Conservation (phyloP, 2,797 vertebrate genomes). For the Brachymystax lenok region DNA sequence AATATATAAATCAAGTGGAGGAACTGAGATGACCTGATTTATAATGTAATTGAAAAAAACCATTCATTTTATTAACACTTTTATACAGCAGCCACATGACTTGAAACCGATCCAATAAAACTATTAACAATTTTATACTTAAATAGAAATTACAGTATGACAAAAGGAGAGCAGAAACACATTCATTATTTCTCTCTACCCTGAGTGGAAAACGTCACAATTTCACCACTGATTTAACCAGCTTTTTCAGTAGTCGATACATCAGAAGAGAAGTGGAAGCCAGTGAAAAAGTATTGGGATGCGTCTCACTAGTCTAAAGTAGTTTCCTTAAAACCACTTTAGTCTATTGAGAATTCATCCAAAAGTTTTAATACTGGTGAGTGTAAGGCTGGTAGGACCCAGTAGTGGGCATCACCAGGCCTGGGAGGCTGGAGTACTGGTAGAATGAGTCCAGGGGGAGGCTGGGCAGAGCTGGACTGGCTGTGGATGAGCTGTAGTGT, state of each 20-base stretch:
- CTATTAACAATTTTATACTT: conserved; percentile 8
- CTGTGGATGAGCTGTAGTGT: conserved; percentile 54
- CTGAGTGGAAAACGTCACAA: conserved; percentile 31
- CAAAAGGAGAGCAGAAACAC: conserved; percentile 20
- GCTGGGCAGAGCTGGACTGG: conserved; percentile 28
- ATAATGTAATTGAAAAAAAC: not conserved
- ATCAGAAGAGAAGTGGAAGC: not conserved
- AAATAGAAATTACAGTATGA: too few species aligned
- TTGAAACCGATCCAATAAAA: conserved; percentile 39
- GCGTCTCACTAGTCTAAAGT: not conserved
- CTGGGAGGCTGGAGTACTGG: conserved; percentile 66
- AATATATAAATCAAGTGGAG: not conserved
- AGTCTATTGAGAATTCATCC: not conserved
- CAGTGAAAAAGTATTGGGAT: not conserved
- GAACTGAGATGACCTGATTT: not conserved
- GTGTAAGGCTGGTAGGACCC: conserved; percentile 53
- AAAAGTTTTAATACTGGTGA: conserved; percentile 63
- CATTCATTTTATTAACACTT: not conserved
- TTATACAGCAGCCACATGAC: conserved; percentile 10
- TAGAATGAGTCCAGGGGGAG: conserved; percentile 66
- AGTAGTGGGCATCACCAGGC: conserved; percentile 60
- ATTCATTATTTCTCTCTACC: conserved; percentile 69
- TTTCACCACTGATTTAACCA: not conserved
- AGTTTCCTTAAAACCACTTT: not conserved
- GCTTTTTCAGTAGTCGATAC: not conserved